Base-by-base conservation (phyloP, 2,797 vertebrate species). In the Clarias platycephalus region DNA sequence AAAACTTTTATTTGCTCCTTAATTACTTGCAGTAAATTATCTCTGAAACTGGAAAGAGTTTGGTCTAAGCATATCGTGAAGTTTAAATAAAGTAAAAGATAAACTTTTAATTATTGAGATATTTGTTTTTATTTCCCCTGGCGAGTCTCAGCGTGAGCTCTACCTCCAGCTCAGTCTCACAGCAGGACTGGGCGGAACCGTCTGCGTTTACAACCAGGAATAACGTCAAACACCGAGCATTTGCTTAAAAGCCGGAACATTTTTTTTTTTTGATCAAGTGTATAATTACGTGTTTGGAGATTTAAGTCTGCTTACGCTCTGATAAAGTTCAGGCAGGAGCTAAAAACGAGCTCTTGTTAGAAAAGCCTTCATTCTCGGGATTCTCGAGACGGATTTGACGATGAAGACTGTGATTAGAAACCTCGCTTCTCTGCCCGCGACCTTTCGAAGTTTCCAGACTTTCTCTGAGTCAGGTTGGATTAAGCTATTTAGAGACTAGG, bases 351-450 rank as follows among this genome's bases (percentile, higher is more conserved):
- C 37, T 12, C 63, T 68, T 20, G 10, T 78, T 78, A 62, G 58
- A 40, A 53, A 66, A 66, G 26, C n/a, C 75, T n/a, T 60, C 31
- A n/a, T 60, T 77, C 34, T 78, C 22, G 6, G 44, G 79, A 81
- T 81, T 13, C 44, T 68, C 28, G 16, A 55, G 20, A 57, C 49
- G 18, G 62, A 60, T 24, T 72, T 26, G 34, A n/a, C 0, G 53
- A 83, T 62, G 57, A 74, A 49, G 60, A 31, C 71, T 83, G 60
- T 76, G 71, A 83, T 83, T 83, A 72, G 31, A 49, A 71, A 80
- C 22, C 20, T 49, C 6, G 3, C 9, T 84, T 55, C 40, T 80
- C n/a, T 76, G 80, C 34, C 63, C 26, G 15, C 76, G 68, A 75
- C 79, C 80, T 67, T 85, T 68, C 0, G 37, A 28, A 37, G 15